These are phyloP conservation scores for Notarius lentiginosus DNA, from an alignment of 2,113 vertebrate species.

Conservation along the genomic window DNA sequence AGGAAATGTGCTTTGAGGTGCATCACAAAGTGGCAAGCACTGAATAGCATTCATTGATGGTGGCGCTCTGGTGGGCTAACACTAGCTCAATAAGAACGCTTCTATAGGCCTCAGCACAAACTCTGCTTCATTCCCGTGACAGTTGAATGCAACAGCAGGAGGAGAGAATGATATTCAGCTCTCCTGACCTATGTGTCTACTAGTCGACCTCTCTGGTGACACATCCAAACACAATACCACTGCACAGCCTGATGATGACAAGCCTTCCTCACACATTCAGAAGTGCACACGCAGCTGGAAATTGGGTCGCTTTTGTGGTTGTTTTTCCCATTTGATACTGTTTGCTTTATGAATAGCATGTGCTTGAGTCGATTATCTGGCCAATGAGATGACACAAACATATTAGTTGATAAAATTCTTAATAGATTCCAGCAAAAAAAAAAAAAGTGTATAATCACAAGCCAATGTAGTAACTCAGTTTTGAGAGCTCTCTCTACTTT, in stretches of 20 bases:
- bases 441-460: not conserved
- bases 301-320: constrained; percentile 35
- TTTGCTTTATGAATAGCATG: constrained; percentile 19
- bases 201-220: constrained; percentile 43
- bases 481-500: constrained; percentile 7
- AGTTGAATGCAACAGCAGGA: constrained; percentile 55
- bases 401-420: not conserved
- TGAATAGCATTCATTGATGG: constrained; percentile 24
- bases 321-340: not conserved
- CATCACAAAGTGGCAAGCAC: not conserved
- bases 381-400: not conserved
- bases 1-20: constrained; percentile 15
- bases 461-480: not conserved
- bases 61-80: constrained; percentile 63
- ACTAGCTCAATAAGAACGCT: constrained; percentile 55
- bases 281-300: constrained; percentile 30
- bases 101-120: constrained; percentile 54
- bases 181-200: constrained; percentile 71
- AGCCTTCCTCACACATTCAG: constrained; percentile 29
- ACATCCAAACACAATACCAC: constrained; percentile 46
- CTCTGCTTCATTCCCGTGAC: constrained; percentile 65
- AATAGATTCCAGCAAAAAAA: not conserved
- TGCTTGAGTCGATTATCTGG: not conserved
- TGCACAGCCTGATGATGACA: constrained; percentile 46
- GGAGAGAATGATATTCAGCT: constrained; percentile 69